Conservation (phyloP, 2,113 vertebrate genomes). For the Furnarius figulus region DNA sequence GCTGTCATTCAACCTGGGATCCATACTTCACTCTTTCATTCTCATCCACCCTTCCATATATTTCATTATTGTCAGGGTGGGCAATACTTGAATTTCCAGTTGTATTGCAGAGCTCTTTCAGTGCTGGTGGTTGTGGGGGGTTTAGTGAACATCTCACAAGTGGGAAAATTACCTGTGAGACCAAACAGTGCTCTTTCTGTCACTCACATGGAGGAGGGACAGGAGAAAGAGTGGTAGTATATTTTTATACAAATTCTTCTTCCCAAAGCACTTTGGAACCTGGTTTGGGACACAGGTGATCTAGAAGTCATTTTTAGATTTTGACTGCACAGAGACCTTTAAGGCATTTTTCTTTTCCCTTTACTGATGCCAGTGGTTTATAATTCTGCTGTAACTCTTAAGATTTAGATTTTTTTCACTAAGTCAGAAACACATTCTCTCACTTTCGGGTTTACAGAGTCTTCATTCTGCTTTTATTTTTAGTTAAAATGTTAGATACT, state of each 20-base stretch:
- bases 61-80: background rate
- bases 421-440: background rate
- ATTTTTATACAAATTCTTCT: background rate
- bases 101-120: background rate
- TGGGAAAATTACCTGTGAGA: background rate
- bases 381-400: background rate
- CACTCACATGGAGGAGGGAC: background rate
- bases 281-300: background rate
- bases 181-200: background rate
- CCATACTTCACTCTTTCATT: background rate
- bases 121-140: background rate
- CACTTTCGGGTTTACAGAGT: background rate
- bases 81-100: background rate
- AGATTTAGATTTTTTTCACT: background rate
- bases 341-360: background rate
- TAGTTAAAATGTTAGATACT: background rate
- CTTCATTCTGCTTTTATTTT: background rate
- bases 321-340: background rate
- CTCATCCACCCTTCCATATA: background rate
- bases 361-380: background rate
- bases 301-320: background rate
- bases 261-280: background rate
- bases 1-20: slow-evolving; percentile 1
- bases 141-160: background rate
- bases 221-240: background rate